These are phyloP conservation scores for Stichopus chloronotus DNA, from an alignment of 35 echinoderm and acorn worm genomes.

Conservation along the genomic window DNA sequence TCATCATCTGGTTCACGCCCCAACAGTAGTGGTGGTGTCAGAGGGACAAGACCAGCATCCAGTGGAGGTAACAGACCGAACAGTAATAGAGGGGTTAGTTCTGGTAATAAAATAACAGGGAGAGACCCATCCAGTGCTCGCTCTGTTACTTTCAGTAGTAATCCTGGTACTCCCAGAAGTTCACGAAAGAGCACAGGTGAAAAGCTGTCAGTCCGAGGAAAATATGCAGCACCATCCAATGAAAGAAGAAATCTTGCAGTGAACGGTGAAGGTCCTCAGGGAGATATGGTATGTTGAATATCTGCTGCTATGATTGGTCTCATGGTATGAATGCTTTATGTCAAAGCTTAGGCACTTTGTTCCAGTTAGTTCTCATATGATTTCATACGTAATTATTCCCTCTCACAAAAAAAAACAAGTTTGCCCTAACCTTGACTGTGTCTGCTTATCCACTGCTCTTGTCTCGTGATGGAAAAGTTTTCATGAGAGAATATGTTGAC, in stretches of 20 bases:
- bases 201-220: neutral
- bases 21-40: neutral
- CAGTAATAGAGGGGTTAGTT: constrained; percentile 33
- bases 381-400: no score
- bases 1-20: constrained; percentile 50
- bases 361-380: no score
- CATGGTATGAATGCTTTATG: no score
- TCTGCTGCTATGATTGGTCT: no score
- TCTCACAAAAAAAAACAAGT: no score
- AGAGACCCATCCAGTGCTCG: constrained; percentile 41
- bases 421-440: no score
- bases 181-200: neutral
- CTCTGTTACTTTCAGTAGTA: constrained; percentile 40
- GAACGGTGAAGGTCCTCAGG: neutral
- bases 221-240: neutral
- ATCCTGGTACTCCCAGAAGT: constrained; percentile 49
- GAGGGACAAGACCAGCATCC: constrained; percentile 25
- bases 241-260: neutral
- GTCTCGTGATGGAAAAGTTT: no score
- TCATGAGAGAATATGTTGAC: no score
- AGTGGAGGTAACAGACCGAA: constrained; percentile 51
- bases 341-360: no score
- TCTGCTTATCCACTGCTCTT: no score
- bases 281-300: constrained; percentile 23
- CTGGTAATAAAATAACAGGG: neutral